Conservation (phyloP, 1,140 invertebrate genomes). For the Oedothorax gibbosus region DNA sequence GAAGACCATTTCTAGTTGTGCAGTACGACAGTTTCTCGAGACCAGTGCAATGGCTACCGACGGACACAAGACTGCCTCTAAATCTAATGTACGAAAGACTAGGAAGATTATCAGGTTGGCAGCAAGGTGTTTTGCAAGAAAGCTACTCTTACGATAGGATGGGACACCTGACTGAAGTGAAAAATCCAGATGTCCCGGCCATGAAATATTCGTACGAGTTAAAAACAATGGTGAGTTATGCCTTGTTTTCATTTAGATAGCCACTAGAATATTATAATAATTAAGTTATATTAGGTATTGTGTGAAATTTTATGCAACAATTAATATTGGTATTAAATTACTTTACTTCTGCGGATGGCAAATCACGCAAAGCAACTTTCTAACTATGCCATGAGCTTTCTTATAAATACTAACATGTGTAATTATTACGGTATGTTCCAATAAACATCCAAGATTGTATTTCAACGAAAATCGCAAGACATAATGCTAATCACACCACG, state of each 20-base stretch:
- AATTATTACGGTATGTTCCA: no score
- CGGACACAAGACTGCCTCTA: slow-evolving; percentile 78
- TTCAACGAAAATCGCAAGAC: no score
- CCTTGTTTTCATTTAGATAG: neutral
- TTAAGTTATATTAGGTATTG: neutral
- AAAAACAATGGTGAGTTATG: slow-evolving; percentile 79
- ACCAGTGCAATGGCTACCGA: slow-evolving; percentile 88
- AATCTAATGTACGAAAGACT: slow-evolving; percentile 93
- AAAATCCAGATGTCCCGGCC: slow-evolving; percentile 87
- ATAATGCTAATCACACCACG: no score
- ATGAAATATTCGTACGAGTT: slow-evolving; percentile 90
- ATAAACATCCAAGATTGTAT: no score
- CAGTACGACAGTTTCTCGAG: slow-evolving; percentile 91
- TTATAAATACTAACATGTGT: no score
- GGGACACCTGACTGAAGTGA: slow-evolving; percentile 86
- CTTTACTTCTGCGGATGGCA: no score
- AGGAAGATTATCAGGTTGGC: slow-evolving; percentile 89
- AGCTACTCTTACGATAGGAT: slow-evolving; percentile 88
- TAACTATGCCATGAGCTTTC: no score
- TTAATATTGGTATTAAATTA: no score
- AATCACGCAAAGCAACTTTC: no score
- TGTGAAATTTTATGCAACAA: no score
- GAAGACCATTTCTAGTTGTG: slow-evolving; percentile 77
- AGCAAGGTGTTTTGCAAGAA: slow-evolving; percentile 89
- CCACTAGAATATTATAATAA: neutral